Percentiles rank a stretch among this genome's conserved stretches.
These are phyloP conservation scores for Lithophane ornitopus DNA, from an alignment of 2,888 invertebrate genomes.

Conservation along the genomic window DNA sequence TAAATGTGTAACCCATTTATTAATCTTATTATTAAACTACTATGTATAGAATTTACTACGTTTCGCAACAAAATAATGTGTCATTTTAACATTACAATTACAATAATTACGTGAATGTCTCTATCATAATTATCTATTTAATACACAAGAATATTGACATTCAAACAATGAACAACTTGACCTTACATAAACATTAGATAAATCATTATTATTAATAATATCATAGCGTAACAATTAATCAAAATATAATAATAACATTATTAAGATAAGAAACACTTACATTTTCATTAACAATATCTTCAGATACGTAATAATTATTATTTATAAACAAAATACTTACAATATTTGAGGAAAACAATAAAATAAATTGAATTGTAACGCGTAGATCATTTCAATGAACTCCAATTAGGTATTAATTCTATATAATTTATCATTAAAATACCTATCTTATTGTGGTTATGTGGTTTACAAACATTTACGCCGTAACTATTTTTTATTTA, in stretches of 20 bases:
- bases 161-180: slow-evolving; percentile 54
- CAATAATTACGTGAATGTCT: slow-evolving; percentile 24
- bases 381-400: slow-evolving; percentile 61
- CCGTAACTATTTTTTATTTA: slow-evolving; percentile 30
- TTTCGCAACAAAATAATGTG: slow-evolving; percentile 17
- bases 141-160: slow-evolving; percentile 23
- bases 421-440: slow-evolving; percentile 22
- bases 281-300: slow-evolving; percentile 54
- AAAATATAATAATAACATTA: slow-evolving; percentile 31
- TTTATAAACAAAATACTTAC: slow-evolving; percentile 31
- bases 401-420: slow-evolving; percentile 41
- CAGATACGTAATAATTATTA: slow-evolving; percentile 13
- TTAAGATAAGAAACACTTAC: slow-evolving; percentile 54
- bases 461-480: slow-evolving; percentile 32
- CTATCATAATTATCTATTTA: slow-evolving; percentile 12
- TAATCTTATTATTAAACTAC: not conserved
- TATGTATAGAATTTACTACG: slow-evolving; percentile 26
- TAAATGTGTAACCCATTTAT: not conserved
- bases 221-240: slow-evolving; percentile 26
- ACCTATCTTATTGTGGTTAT: slow-evolving; percentile 55
- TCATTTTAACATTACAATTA: slow-evolving; percentile 7
- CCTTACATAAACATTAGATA: slow-evolving; percentile 33
- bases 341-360: slow-evolving; percentile 59
- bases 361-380: slow-evolving; percentile 22
- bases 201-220: slow-evolving; percentile 33